phyloP scores from a whole-genome alignment of 2,888 invertebrate genomes.

The Galeruca laticollis region DNA sequence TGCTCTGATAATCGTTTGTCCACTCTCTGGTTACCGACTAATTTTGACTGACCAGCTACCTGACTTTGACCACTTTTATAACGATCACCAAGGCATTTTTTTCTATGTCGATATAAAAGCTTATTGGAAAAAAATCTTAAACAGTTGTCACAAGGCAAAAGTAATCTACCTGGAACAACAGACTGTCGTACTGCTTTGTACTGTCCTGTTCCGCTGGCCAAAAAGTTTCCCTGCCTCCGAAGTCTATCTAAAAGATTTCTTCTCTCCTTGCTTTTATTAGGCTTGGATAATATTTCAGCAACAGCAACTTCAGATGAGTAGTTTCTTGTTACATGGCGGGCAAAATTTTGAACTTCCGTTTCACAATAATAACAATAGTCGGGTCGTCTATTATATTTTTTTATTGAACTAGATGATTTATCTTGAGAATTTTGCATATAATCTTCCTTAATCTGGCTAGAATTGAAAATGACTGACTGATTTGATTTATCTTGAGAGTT shows the following conservation, averaged over 20 bases:
- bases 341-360: constrained; percentile 35
- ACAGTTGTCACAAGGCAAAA: constrained; percentile 31
- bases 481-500: no score
- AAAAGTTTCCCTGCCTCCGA: constrained; percentile 30
- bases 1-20: not conserved
- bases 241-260: constrained; percentile 20
- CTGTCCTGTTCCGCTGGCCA: not conserved
- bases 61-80: constrained; percentile 13
- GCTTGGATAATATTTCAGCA: constrained; percentile 23
- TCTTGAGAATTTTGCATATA: no score
- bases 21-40: constrained; percentile 21
- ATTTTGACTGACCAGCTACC: not conserved
- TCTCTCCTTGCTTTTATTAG: constrained; percentile 18
- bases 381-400: no score
- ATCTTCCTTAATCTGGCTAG: no score
- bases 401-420: no score
- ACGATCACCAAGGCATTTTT: constrained; percentile 12
- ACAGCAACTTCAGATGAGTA: constrained; percentile 34
- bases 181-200: constrained; percentile 13
- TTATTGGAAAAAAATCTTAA: constrained; percentile 39
- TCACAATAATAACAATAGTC: constrained; percentile 37
- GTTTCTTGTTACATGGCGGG: constrained; percentile 28
- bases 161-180: not conserved
- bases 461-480: no score
- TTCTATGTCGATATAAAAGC: constrained; percentile 36